Conservation (phyloP, 2,888 invertebrate species). For the Eulithis prunata region DNA sequence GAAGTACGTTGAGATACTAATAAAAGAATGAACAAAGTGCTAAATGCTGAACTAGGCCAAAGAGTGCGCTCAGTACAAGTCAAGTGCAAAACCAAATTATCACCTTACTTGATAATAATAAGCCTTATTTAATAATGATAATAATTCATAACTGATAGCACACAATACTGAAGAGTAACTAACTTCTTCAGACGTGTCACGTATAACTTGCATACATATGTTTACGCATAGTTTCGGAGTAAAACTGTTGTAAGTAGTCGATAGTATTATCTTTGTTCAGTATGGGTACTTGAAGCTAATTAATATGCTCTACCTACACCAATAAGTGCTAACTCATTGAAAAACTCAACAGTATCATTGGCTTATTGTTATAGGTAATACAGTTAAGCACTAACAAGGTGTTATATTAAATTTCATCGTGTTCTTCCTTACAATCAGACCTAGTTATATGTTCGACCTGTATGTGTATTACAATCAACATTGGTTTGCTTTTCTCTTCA, state of each 20-base stretch:
- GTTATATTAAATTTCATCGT: neutral
- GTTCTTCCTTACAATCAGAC: neutral
- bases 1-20: too few species aligned
- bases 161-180: too few species aligned
- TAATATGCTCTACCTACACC: too few species aligned
- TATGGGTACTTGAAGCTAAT: neutral
- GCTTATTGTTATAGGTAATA: neutral
- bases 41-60: neutral
- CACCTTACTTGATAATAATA: too few species aligned
- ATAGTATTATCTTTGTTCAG: neutral
- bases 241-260: neutral
- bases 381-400: neutral
- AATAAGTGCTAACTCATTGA: conserved; percentile 1
- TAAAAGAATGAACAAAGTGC: too few species aligned
- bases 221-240: neutral
- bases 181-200: too few species aligned
- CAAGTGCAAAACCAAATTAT: neutral
- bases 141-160: too few species aligned
- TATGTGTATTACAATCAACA: too few species aligned
- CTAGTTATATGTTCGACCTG: too few species aligned
- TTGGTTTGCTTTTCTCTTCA: too few species aligned
- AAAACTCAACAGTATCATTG: neutral
- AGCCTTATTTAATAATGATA: too few species aligned
- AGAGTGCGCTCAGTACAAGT: neutral
- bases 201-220: too few species aligned